phyloP scores from a whole-genome alignment of 2,113 vertebrate genomes.

The Erythrocercus mccallii region DNA sequence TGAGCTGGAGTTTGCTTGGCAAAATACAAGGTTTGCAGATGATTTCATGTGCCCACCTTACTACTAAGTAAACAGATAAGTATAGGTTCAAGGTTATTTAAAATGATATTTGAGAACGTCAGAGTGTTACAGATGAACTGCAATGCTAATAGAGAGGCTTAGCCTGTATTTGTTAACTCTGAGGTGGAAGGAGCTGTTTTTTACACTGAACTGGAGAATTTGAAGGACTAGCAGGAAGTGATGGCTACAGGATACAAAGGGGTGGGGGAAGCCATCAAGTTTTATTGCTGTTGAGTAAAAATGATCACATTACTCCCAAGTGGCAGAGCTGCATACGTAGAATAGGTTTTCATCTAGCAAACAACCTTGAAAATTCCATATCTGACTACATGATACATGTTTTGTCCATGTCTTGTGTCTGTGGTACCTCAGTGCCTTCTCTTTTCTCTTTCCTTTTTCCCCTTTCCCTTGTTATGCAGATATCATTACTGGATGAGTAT shows the following conservation, averaged over 20 bases:
- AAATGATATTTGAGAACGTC: not conserved
- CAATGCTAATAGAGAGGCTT: not conserved
- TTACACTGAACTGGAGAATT: conserved; percentile 32
- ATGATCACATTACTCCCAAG: not conserved
- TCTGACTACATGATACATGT: not conserved
- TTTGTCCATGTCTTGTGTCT: not conserved
- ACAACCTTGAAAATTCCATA: not conserved
- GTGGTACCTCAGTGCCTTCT: not conserved
- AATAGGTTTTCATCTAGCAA: not conserved
- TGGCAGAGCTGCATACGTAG: not conserved
- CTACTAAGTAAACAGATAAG: not conserved
- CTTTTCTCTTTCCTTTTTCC: not conserved
- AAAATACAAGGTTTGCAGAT: not conserved
- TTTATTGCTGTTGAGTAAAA: conserved; percentile 17
- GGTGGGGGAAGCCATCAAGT: conserved; percentile 41
- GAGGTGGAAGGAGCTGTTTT: conserved; percentile 2
- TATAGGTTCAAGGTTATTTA: not conserved
- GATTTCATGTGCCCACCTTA: not conserved
- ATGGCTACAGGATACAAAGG: conserved; percentile 47
- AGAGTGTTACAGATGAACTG: not conserved
- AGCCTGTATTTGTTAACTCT: not conserved
- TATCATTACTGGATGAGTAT: not conserved
- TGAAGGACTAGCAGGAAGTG: conserved; percentile 36
- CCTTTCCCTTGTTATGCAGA: conserved; percentile 9
- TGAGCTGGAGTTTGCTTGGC: not conserved